Conservation (phyloP, 1,140 invertebrate genomes). For the Agrypnia vestita region DNA sequence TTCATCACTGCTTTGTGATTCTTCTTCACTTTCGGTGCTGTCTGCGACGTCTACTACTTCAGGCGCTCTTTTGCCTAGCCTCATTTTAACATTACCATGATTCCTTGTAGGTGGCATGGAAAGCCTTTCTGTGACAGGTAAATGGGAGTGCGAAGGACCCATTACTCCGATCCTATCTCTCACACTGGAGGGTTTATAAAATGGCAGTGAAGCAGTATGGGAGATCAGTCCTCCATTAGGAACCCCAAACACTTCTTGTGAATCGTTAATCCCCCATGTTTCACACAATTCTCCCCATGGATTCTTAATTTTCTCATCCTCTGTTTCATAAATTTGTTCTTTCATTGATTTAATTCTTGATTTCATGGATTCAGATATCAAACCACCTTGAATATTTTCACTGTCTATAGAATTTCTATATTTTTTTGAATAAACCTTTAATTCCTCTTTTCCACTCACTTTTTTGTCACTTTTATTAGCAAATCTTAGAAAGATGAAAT, state of each 20-base stretch:
- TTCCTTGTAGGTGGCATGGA: neutral
- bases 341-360: constrained; percentile 49
- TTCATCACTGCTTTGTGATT: constrained; percentile 63
- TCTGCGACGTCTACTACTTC: constrained; percentile 55
- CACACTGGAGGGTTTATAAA: constrained; percentile 33
- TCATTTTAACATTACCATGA: constrained; percentile 12
- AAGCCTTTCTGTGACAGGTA: constrained; percentile 6
- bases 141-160: neutral
- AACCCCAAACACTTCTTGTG: constrained; percentile 72
- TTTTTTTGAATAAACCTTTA: constrained; percentile 58
- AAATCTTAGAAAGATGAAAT: constrained; percentile 57
- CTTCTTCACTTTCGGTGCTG: constrained; percentile 43
- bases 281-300: constrained; percentile 82
- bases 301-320: constrained; percentile 72
- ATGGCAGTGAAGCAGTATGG: constrained; percentile 5
- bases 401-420: constrained; percentile 36
- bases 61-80: constrained; percentile 65
- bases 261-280: constrained; percentile 79
- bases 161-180: constrained; percentile 42
- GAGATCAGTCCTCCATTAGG: constrained; percentile 1
- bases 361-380: constrained; percentile 58
- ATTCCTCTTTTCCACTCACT: constrained; percentile 47
- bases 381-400: constrained; percentile 38
- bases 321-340: neutral
- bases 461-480: constrained; percentile 60